Base-by-base conservation (phyloP, 1,140 invertebrate species). In the Papilio aristodemus region DNA sequence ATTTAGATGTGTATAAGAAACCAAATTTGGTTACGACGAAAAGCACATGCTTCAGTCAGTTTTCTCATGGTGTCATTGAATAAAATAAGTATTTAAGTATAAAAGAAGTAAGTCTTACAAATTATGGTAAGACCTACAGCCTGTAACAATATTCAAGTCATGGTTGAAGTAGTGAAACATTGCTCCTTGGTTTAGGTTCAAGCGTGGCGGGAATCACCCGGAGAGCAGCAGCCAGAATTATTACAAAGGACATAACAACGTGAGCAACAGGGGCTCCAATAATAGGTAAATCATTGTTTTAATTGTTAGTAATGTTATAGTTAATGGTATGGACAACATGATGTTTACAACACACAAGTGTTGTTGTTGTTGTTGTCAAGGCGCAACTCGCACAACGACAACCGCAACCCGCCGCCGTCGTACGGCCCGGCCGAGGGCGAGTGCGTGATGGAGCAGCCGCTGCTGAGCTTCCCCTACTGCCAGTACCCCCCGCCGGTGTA, bases 401-500 rank as follows among this genome's bases (percentile, higher is more conserved):
- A 57, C 11, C 70, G 76, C 63, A 36, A 19, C 36, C 13, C 67
- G 38, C 63, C 41, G 36, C 67, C 64, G 37, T 27, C 36, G 43
- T 63, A 32, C 70, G 27, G n/a, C 37, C 39, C 43, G 19, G 37
- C 60, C 68, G 71, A 72, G 57, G 77, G 67, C 36, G 76, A 75
- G 66, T 76, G 69, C 58, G 72, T 71, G 11, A 41, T 71, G 54
- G 82, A 82, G 59, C 68, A 74, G 41, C 75, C 79, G 14, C 25
- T 85, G 67, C 66, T 85, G 36, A 46, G 78, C 10, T 62, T 81
- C 75, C 84, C 85, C 14, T 85, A 84, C 79, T 75, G 85, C 60
- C 80, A 81, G n/a, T 89, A 89, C 79, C 87, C 86, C 67, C 86
- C 86, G 63, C 85, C 87, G 38, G 64, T 87, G 14, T 89, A 87